Evolutionary conservation across 2,113 vertebrate species (phyloP), one percentile per base, ranked within the genome.

Genomic region (Rissa tridactyla): DNA sequence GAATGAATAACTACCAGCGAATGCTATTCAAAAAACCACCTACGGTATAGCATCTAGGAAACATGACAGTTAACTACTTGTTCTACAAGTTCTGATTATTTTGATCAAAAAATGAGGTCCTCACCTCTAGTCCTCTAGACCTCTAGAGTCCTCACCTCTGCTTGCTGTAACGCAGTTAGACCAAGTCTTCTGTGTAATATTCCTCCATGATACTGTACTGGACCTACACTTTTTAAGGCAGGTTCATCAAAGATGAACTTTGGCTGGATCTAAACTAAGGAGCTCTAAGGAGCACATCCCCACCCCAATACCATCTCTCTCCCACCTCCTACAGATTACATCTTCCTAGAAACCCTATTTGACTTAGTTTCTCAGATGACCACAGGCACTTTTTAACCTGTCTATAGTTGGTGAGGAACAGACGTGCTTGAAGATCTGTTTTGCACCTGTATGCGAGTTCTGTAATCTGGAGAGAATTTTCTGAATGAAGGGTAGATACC

Each of bases 51-150:
- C 19, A 9, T 26, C 54, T 72, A 15, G 19, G 55, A 64, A 85
- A 46, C 0, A 0, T 10, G 14, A 13, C 21, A 15, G 23, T 72
- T 57, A 49, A 51, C 29, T 49, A 1, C 52, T 57, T 76, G 5
- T 72, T 75, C 26, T 68, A 3, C 46, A 68, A 42, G 4, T 58
- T 34, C n/a, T 82, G 22, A 32, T 62, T n/a, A 12, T 51, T 89
- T 81, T 60, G 13, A 38, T 72, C 21, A 69, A 69, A 68, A 81
- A 46, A 32, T 12, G 47, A 3, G 73, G 16, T 34, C 20, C 10
- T 81, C 13, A 8, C 10, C 20, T 76, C n/a, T 14, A 29, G 47
- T 14, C 42, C 42, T 42, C 42, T 42, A 42, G 42, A 42, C 42
- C 12, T 14, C 42, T 42, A 14, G 42, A 42, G 42, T 42, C 42